Base-by-base conservation (phyloP, 2,797 vertebrate species). In the Neosilurus mollespiculum region DNA sequence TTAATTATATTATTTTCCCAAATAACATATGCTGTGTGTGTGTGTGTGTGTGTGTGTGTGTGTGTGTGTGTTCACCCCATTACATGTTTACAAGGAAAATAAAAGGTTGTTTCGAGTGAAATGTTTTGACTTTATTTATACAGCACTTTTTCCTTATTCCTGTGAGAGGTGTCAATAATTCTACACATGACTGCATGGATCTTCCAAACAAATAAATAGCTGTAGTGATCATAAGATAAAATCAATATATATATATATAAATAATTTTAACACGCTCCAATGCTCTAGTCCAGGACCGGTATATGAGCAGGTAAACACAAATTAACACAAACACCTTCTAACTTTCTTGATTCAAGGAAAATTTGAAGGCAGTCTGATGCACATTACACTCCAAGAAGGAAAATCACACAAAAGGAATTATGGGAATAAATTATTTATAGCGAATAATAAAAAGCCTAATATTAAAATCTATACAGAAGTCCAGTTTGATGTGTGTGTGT, bases 81-180 rank as follows among this genome's bases (percentile, higher is more conserved):
- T 6, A 43, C 37, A 43, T 43, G 37, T 43, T 43, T 43, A 43
- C 37, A 43, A 43, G 37, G 6, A 43, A 43, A 43, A 43, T 43
- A 43, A 43, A n/a, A n/a, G n/a, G 37, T 43, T 43, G 37, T n/a
- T 54, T 51, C 15, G 12, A 24, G 12, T 24, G 49, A 70, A 49
- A 12, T n/a, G 22, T 53, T 53, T 37, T 9, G 22, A 22, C 22
- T 54, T 70, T 26, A 72, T 72, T 51, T 8, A 71, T 71, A 24
- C 49, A 51, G 3, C 4, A 56, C 49, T 26, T 54, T 14, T 73
- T 10, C 8, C 15, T 1, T 30, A 9, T 54, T 24, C 49, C 26
- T 43, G 24, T 72, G 24, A 72, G 10, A 49, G 71, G 51, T 54
- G 71, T 49, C 71, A 56, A 56, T 73, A 73, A 73, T 73, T 73